phyloP scores from a whole-genome alignment of 2,888 invertebrate species.

The Standfussiana lucernea region DNA sequence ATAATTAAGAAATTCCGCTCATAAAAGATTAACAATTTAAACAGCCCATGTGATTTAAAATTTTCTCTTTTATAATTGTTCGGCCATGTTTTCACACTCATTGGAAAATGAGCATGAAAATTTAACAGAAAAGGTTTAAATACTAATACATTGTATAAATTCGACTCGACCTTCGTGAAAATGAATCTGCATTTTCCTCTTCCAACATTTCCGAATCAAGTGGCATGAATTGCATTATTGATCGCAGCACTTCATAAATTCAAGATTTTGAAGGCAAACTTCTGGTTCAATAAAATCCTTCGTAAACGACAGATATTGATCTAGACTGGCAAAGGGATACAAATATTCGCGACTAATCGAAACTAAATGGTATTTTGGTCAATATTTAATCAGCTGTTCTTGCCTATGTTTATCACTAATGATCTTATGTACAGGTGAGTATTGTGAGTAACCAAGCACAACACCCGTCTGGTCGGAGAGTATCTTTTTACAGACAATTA shows the following conservation, averaged over 20 bases:
- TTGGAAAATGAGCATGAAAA: conserved; percentile 8
- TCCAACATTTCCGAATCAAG: background rate
- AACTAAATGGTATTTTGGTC: background rate
- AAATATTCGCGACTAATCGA: background rate
- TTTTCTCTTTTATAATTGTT: background rate
- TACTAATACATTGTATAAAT: conserved; percentile 9
- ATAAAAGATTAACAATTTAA: background rate
- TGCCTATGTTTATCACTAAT: background rate
- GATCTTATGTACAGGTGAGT: background rate
- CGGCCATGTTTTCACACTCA: background rate
- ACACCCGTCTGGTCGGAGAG: background rate
- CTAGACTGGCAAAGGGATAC: background rate
- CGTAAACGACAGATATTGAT: background rate
- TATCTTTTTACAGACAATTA: background rate
- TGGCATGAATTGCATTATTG: conserved; percentile 3
- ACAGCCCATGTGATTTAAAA: background rate
- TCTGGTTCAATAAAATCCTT: background rate
- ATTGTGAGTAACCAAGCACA: background rate
- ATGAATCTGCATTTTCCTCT: conserved; percentile 5
- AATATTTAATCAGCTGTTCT: background rate
- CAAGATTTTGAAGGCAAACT: background rate
- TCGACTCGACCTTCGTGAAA: background rate
- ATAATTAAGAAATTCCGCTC: background rate
- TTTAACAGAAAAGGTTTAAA: background rate
- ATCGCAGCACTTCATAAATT: background rate